Evolutionary conservation across 2,888 invertebrate species (phyloP).

Genomic region (Agrypnus murinus): DNA sequence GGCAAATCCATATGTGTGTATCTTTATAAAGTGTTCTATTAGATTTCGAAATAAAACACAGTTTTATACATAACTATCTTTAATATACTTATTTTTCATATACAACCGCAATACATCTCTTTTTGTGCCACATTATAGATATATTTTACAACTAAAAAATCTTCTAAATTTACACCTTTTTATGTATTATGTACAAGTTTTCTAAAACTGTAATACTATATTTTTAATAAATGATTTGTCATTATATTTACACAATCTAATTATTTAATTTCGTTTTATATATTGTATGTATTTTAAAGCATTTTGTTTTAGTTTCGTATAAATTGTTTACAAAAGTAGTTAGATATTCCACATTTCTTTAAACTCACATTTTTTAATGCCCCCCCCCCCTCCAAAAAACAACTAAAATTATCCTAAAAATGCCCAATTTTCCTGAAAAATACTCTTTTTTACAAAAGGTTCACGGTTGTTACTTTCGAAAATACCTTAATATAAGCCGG

Average conservation of each 20-base stretch:
- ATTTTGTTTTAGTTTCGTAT: constrained; percentile 16
- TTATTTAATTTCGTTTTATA: background rate
- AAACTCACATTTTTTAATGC: too few species aligned
- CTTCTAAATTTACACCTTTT: constrained; percentile 32
- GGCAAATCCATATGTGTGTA: too few species aligned
- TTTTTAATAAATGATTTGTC: constrained; percentile 39
- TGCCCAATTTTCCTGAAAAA: too few species aligned
- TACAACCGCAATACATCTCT: constrained; percentile 44
- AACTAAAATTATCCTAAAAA: too few species aligned
- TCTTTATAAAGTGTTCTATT: too few species aligned
- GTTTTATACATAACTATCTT: constrained; percentile 33
- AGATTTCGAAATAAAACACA: constrained; percentile 6
- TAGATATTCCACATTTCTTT: too few species aligned
- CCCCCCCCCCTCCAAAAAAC: too few species aligned
- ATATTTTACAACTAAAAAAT: constrained; percentile 34
- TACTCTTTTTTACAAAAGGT: too few species aligned
- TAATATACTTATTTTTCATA: constrained; percentile 39
- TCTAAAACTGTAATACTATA: constrained; percentile 32
- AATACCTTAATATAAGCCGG: too few species aligned
- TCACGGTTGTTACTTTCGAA: too few species aligned
- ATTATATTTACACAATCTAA: constrained; percentile 33
- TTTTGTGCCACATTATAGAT: constrained; percentile 41
- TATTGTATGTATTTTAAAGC: constrained; percentile 5
- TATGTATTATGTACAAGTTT: constrained; percentile 35
- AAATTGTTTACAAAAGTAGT: too few species aligned